Base-by-base conservation (phyloP, 2,113 vertebrate genomes). In the Scomber colias region DNA sequence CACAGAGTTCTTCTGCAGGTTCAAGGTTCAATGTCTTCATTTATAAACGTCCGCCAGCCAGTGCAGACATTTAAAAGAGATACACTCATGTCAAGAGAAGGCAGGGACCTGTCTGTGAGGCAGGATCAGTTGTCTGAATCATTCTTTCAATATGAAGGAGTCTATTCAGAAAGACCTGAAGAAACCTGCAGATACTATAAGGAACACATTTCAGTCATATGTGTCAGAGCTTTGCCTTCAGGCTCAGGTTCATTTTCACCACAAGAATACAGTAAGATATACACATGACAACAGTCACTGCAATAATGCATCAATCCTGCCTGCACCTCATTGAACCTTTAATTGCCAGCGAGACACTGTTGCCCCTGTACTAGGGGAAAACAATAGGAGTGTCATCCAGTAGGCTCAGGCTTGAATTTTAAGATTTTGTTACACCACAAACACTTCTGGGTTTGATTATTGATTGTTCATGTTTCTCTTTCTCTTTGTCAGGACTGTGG, bases 401-500 rank as follows among this genome's bases (percentile, higher is more conserved):
- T 53, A 17, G 15, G 27, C 8, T 5, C 13, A 3, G 44, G 31
- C n/a, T 69, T 7, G 0, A 50, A 45, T 61, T 21, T 21, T 21
- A 21, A 68, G n/a, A 48, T 45, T 59, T 61, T 5, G 14, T 2
- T 19, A 21, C 13, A 44, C 15, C 21, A 53, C 24, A 35, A 57
- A 45, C 68, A 68, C 16, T 21, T 50, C 15, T 46, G 21, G 2
- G 31, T 54, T 27, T 31, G 6, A 30, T 35, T 19, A 13, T 31
- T 73, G 0, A 35, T 60, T 13, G 21, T 51, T 78, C 49, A 66
- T 77, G 65, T 69, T 55, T 49, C 14, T 64, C 0, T 51, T 21
- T 1, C 45, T 54, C 65, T 87, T 67, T 54, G 3, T 69, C 40
- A 99, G 98, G 98, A 99, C 75, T 99, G 98, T 21, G 94, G 96